Percentiles rank a stretch among this genome's conserved stretches.
Evolutionary conservation across 2,113 vertebrate genomes (phyloP).

Genomic region (Fregetta grallaria): DNA sequence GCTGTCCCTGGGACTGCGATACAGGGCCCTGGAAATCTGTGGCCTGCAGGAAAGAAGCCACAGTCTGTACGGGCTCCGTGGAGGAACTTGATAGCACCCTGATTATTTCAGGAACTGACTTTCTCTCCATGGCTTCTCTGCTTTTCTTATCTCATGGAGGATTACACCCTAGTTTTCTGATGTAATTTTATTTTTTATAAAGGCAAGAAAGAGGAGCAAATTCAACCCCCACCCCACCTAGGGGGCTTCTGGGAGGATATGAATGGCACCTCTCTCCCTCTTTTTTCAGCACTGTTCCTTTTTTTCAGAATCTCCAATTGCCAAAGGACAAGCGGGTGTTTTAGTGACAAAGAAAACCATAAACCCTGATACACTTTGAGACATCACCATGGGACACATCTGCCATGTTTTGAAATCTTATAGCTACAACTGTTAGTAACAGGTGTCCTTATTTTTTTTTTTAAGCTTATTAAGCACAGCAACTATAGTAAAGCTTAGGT

Average conservation of each 20-base stretch:
- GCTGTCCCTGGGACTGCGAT: rapidly evolving
- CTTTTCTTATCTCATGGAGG: neutral
- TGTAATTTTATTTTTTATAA: neutral
- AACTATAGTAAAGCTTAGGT: neutral
- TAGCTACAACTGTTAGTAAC: conserved; percentile 10
- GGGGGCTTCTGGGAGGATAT: neutral
- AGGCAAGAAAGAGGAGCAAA: neutral
- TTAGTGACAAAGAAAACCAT: neutral
- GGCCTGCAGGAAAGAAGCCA: neutral
- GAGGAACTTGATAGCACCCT: neutral
- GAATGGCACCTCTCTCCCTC: neutral
- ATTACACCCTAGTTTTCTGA: neutral
- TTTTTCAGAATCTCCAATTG: neutral
- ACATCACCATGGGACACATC: neutral
- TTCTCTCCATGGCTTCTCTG: neutral
- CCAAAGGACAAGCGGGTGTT: neutral
- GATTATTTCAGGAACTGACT: neutral
- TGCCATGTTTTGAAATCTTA: conserved; percentile 7
- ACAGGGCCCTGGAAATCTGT: neutral
- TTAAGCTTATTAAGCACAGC: conserved; percentile 8
- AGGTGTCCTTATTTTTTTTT: neutral
- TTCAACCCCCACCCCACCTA: neutral
- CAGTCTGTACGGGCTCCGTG: rapidly evolving
- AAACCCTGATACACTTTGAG: neutral
- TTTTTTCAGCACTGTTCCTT: neutral